These are phyloP conservation scores for Aquatica leii DNA, from an alignment of 2,888 invertebrate genomes.

Conservation along the genomic window DNA sequence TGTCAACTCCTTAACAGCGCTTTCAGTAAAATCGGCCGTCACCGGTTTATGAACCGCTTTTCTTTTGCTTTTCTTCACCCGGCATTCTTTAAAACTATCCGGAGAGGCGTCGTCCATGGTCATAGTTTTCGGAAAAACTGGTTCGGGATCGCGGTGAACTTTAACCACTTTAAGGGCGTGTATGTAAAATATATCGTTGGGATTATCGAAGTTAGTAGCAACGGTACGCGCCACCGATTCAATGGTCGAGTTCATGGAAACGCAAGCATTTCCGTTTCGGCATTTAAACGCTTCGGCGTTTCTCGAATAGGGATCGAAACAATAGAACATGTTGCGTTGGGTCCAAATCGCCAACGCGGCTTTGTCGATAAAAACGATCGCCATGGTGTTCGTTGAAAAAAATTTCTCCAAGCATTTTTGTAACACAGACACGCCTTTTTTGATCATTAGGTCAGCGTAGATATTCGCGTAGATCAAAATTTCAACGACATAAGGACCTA, in stretches of 20 bases:
- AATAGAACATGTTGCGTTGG: conserved; percentile 69
- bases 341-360: conserved; percentile 69
- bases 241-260: conserved; percentile 69
- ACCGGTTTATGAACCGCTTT: conserved; percentile 53
- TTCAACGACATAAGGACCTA: conserved; percentile 68
- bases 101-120: conserved; percentile 52
- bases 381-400: conserved; percentile 62
- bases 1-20: conserved; percentile 50
- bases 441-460: conserved; percentile 59
- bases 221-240: conserved; percentile 66
- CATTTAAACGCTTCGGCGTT: conserved; percentile 64
- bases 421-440: conserved; percentile 65
- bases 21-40: conserved; percentile 46
- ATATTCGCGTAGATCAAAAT: conserved; percentile 67
- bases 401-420: conserved; percentile 63
- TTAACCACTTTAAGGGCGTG: conserved; percentile 70
- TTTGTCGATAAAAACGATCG: conserved; percentile 68
- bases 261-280: conserved; percentile 65
- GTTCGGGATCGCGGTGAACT: conserved; percentile 59
- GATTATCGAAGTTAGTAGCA: conserved; percentile 64
- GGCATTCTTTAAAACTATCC: conserved; percentile 52
- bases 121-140: conserved; percentile 52
- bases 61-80: conserved; percentile 52
- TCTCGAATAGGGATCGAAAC: conserved; percentile 73
- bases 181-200: conserved; percentile 63